Conservation (phyloP, 2,113 vertebrate species). For the Odobenus rosmarus region DNA sequence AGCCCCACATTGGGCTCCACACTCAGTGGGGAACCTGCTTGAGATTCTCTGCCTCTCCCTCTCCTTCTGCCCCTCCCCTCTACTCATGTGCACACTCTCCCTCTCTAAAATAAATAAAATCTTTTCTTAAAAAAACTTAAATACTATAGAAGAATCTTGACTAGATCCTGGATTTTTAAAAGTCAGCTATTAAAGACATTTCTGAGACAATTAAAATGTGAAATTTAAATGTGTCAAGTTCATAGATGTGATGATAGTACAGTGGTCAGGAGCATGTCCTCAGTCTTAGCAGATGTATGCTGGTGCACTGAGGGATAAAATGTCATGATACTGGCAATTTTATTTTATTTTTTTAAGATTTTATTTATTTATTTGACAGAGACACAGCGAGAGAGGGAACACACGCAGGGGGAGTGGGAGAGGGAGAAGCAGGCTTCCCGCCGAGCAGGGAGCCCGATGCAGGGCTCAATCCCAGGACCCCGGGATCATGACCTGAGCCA, state of each 20-base stretch:
- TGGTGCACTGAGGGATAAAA: background rate
- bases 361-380: too few species aligned
- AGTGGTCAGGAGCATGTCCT: background rate
- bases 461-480: too few species aligned
- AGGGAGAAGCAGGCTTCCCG: too few species aligned
- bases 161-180: background rate
- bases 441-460: too few species aligned
- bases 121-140: background rate
- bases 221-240: background rate
- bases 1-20: background rate
- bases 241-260: background rate
- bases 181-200: constrained; percentile 6
- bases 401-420: too few species aligned
- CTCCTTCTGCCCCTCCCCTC: background rate
- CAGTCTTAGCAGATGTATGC: background rate
- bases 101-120: background rate
- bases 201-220: background rate
- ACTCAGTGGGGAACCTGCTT: background rate
- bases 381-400: too few species aligned
- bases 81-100: background rate
- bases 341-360: too few species aligned
- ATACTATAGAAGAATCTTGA: background rate
- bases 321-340: background rate
- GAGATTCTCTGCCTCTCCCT: background rate
- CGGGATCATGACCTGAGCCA: too few species aligned